Percentiles rank a stretch among this genome's conserved stretches.
phyloP scores from a whole-genome alignment of 2,797 vertebrate genomes.

The Arnoldichthys spilopterus region DNA sequence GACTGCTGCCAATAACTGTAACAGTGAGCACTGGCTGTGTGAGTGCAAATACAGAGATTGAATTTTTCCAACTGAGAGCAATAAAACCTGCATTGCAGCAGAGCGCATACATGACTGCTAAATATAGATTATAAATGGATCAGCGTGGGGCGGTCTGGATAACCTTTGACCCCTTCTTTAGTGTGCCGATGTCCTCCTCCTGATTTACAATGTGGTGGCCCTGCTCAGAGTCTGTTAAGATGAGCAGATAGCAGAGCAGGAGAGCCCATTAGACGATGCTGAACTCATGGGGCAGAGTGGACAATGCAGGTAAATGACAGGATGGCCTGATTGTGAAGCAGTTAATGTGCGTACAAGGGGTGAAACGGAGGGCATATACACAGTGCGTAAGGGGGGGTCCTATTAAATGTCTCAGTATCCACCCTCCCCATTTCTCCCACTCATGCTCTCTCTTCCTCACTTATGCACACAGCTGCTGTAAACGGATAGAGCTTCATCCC shows the following conservation, averaged over 20 bases:
- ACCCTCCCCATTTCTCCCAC: slow-evolving; percentile 45
- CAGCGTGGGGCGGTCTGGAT: slow-evolving; percentile 56
- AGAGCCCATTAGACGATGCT: slow-evolving; percentile 61
- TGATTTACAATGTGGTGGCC: slow-evolving; percentile 60
- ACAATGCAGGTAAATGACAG: slow-evolving; percentile 65
- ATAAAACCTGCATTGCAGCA: not conserved
- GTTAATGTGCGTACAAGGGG: slow-evolving; percentile 59
- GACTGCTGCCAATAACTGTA: not conserved
- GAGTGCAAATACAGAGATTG: not conserved
- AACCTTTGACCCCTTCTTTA: slow-evolving; percentile 65
- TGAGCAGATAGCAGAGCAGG: slow-evolving; percentile 49
- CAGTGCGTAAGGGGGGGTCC: slow-evolving; percentile 44
- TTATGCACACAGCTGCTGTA: slow-evolving; percentile 63
- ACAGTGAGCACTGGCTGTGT: not conserved
- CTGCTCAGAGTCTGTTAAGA: slow-evolving; percentile 60
- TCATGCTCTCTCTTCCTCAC: slow-evolving; percentile 33
- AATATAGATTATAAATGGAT: slow-evolving; percentile 68
- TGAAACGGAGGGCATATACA: slow-evolving; percentile 50
- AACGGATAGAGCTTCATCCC: slow-evolving; percentile 65
- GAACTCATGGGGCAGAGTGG: slow-evolving; percentile 59
- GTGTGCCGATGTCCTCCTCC: slow-evolving; percentile 51
- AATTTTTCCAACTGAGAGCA: slow-evolving; percentile 17
- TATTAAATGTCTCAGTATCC: slow-evolving; percentile 60
- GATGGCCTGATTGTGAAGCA: slow-evolving; percentile 65
- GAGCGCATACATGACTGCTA: not conserved